Conservation (phyloP, 2,113 vertebrate genomes). For the Tor tambroides region DNA sequence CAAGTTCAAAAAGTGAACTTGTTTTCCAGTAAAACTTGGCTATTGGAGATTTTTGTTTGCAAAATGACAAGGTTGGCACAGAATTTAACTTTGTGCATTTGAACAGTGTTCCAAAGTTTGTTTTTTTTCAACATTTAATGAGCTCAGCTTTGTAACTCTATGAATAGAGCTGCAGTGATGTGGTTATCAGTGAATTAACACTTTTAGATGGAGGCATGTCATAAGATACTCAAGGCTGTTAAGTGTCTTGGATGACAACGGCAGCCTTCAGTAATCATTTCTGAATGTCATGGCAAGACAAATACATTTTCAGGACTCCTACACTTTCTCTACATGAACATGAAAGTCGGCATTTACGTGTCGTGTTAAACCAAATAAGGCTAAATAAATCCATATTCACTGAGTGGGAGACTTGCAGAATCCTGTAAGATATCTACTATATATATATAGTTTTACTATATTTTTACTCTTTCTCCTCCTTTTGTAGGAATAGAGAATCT, state of each 20-base stretch:
- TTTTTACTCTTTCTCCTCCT: constrained; percentile 4
- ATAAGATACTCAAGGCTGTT: constrained; percentile 43
- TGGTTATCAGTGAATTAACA: constrained; percentile 41
- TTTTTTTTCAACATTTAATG: background rate
- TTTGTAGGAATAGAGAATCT: constrained; percentile 92
- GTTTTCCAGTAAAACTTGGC: background rate
- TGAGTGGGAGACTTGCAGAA: background rate
- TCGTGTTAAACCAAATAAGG: background rate
- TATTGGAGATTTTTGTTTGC: background rate
- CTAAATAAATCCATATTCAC: background rate
- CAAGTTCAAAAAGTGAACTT: background rate
- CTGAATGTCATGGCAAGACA: constrained; percentile 62
- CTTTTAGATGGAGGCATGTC: constrained; percentile 38
- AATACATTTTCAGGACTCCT: background rate
- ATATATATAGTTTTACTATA: background rate
- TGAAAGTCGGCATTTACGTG: background rate
- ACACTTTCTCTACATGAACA: background rate
- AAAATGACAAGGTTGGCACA: background rate
- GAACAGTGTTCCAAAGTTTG: background rate
- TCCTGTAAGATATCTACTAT: background rate
- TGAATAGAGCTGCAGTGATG: background rate
- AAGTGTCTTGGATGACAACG: constrained; percentile 38
- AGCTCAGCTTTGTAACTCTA: background rate
- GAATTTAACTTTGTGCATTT: background rate
- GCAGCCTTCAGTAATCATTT: constrained; percentile 46